Base-by-base conservation (phyloP, 2,888 invertebrate genomes). In the Abrostola tripartita region DNA sequence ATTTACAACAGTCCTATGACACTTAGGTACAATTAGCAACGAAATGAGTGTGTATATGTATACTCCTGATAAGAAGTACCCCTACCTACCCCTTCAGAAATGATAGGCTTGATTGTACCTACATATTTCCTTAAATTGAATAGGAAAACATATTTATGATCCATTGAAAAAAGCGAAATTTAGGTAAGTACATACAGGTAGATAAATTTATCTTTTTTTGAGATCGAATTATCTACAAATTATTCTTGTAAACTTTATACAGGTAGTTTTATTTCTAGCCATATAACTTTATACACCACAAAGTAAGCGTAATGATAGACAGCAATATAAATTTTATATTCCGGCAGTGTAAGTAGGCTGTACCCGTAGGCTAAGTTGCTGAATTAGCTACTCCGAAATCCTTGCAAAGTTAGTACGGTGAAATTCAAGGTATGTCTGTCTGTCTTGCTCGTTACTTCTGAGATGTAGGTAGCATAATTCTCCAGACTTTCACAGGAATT, bases 401-500 rank as follows among this genome's bases (percentile, higher is more conserved):
- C 7, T 8, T 35, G 10, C 12, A 40, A 66, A 57, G 47, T 52
- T 54, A 40, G 24, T 8, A 24, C 44, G 44, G 9, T 14, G 24
- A 47, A 47, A 47, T 47, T 9, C 37, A 24, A 12, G 37, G 50
- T 49, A 37, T 5, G n/a, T 42, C 14, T 5, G n/a, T 42, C 14
- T 8, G 44, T 51, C 11, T 52, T 59, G 36, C 54, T 57, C 37
- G 47, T 73, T 61, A 47, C 36, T 56, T 35, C 40, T 57, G 50
- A 47, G 14, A 51, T 24, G 24, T 24, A 24, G 24, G 44, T 35
- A 57, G 54, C 41, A 52, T n/a, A 14, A 68, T 71, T n/a, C 41
- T 24, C 10, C 7, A 53, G 38, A 24, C 40, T 36, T 38, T 7
- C 47, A 35, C 5, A 52, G 12, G 35, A 37, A 52, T 50, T 5